phyloP scores from a whole-genome alignment of 2,113 vertebrate genomes.

The Dasypus novemcinctus region DNA sequence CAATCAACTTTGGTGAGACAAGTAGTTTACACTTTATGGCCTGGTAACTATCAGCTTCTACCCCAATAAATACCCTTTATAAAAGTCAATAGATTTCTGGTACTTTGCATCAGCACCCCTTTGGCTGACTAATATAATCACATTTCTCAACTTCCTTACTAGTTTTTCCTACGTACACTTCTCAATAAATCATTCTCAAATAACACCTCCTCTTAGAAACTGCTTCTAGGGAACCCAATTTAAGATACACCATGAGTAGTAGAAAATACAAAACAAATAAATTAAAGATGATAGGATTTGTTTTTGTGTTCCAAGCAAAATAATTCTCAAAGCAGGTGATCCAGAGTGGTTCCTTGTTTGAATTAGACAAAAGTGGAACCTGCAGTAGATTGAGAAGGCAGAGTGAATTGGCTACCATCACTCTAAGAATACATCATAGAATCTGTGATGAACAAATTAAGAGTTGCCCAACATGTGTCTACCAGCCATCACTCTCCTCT shows the following conservation, averaged over 20 bases:
- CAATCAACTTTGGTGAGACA: too few relatives aligned
- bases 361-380: neutral
- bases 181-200: neutral
- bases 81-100: too few relatives aligned
- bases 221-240: neutral
- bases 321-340: neutral
- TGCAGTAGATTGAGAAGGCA: neutral
- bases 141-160: neutral
- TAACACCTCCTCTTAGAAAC: neutral
- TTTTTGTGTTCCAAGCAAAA: neutral
- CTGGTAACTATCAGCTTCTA: too few relatives aligned
- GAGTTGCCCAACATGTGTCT: neutral
- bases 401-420: neutral
- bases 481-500: rapidly evolving
- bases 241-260: neutral
- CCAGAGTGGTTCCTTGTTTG: neutral
- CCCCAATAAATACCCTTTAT: too few relatives aligned
- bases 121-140: neutral
- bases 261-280: neutral
- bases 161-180: neutral
- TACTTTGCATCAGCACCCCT: too few relatives aligned
- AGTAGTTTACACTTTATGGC: too few relatives aligned
- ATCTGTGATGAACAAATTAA: neutral
- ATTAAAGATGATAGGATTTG: neutral
- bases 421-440: neutral